phyloP scores from a whole-genome alignment of 2,113 vertebrate species.

The Larimichthys crocea region DNA sequence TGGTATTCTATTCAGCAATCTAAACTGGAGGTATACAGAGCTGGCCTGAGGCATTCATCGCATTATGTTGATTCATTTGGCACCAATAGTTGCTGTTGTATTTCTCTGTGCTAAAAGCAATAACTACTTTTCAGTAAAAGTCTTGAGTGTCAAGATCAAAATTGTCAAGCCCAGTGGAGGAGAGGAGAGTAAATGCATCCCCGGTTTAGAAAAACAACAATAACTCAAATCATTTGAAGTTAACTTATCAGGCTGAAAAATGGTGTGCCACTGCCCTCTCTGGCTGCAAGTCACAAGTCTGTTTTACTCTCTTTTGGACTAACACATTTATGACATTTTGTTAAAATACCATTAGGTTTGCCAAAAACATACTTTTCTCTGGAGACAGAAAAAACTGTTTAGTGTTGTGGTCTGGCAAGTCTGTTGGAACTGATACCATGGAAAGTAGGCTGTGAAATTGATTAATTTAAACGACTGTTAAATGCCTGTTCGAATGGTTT shows the following conservation, averaged over 20 bases:
- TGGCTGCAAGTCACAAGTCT: background rate
- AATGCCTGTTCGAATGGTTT: conserved; percentile 26
- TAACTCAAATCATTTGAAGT: background rate
- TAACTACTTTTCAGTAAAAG: background rate
- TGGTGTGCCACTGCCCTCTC: background rate
- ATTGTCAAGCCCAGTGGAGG: background rate
- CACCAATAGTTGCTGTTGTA: background rate
- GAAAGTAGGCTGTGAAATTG: conserved; percentile 10
- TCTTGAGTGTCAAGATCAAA: background rate
- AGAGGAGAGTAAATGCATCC: background rate
- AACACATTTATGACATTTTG: background rate
- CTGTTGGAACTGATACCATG: conserved; percentile 31
- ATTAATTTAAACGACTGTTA: conserved; percentile 11
- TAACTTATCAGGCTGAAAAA: background rate
- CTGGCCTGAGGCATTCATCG: background rate
- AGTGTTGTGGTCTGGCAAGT: conserved; percentile 5
- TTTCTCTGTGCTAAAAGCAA: background rate
- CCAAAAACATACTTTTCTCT: background rate
- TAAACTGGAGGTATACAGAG: background rate
- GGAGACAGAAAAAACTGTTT: background rate
- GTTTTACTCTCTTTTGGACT: background rate
- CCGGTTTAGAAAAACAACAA: background rate
- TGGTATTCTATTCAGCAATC: background rate
- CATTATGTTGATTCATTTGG: conserved; percentile 1
- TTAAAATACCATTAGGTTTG: background rate